Evolutionary conservation across 1,140 invertebrate genomes (phyloP), one percentile per base, ranked within the genome.

Genomic region (Cydia strobilella): DNA sequence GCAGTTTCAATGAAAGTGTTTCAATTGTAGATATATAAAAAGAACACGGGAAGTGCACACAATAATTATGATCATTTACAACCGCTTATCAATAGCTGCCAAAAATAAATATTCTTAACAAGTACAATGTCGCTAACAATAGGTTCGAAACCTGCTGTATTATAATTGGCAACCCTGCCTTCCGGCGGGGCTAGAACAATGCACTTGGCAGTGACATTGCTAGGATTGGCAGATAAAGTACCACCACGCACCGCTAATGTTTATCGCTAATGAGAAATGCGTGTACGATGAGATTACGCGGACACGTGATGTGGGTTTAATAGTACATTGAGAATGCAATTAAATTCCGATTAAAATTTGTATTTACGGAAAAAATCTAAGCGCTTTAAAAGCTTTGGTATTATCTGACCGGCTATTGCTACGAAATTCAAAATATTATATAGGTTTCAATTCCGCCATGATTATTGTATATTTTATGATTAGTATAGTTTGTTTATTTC

Each of bases 131-230:
- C 65, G 48, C 80, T 77, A 81, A 84, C 81, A 84, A 85, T 84
- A 82, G 76, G 76, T 66, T 65, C 25, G 82, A 83, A 87, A 86
- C 79, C 79, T 74, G 75, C 82, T 85, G 80, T 75, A 86, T 66
- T 80, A 31, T 66, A 59, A 76, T 84, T 87, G 86, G 84, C 86
- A 84, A 69, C 75, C 66, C 59, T 74, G 74, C 42, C 78, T 78
- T 84, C 48, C 48, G 48, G 82, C 84, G 80, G 77, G 27, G 74
- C 10, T 66, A 77, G 51, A 82, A 83, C 81, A 85, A 85, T 86
- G 80, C 78, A 79, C 83, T 86, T 87, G 86, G 84, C 83, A 87
- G 75, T 87, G 82, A 82, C 78, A 80, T 80, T 82, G 81, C 78
- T 51, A 80, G 39, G 66, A 65, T 76, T 82, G 82, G 79, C 82